A percentile compares a stretch with the other conserved stretches of the same genome.
Conservation (phyloP, 2,113 vertebrate genomes). For the Platanista minor region DNA sequence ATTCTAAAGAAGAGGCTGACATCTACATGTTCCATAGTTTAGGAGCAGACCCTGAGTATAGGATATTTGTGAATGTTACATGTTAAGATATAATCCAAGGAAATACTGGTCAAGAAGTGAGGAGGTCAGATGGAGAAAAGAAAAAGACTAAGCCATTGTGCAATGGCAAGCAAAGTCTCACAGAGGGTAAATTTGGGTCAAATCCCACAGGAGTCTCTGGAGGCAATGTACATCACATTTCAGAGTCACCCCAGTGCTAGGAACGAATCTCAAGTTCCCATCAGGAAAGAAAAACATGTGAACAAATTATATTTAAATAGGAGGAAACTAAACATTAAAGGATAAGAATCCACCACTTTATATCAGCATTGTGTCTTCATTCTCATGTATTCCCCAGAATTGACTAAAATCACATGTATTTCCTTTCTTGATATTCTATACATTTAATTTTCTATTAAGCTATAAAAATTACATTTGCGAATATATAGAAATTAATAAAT, state of each 20-base stretch:
- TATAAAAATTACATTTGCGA: neutral
- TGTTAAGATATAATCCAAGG: neutral
- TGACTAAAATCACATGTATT: neutral
- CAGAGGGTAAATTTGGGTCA: neutral
- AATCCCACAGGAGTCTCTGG: neutral
- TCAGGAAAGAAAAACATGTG: neutral
- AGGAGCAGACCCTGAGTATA: neutral
- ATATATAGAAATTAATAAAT: neutral
- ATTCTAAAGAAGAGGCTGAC: neutral
- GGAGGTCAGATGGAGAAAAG: neutral
- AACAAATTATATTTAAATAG: neutral
- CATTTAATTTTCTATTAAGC: neutral
- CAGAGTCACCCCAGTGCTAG: neutral
- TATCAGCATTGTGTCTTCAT: neutral
- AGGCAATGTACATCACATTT: neutral
- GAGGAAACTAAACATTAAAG: neutral
- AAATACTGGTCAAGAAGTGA: neutral
- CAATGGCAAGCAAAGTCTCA: neutral
- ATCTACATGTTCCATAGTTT: neutral
- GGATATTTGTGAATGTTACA: neutral
- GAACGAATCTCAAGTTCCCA: neutral
- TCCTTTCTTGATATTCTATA: neutral
- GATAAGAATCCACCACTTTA: neutral
- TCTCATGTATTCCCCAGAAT: neutral
- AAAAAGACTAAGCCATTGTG: neutral